Evolutionary conservation across 1,140 invertebrate genomes (phyloP).

Genomic region (Sycobia sp.): DNA sequence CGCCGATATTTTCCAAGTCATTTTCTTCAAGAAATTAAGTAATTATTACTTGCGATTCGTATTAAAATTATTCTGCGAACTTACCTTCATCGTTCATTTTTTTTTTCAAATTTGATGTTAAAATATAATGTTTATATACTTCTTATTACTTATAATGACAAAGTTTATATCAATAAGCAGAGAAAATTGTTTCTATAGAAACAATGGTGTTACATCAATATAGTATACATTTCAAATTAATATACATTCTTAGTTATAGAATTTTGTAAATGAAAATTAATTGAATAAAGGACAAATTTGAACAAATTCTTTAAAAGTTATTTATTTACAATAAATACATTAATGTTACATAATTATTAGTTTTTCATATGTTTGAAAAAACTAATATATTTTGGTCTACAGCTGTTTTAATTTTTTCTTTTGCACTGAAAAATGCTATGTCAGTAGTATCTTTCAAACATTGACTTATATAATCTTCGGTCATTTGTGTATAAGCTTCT

Average conservation of each 20-base stretch:
- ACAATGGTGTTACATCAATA: conserved; percentile 17
- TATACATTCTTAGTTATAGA: background rate
- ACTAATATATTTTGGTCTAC: background rate
- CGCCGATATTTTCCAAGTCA: background rate
- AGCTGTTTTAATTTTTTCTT: conserved; percentile 29
- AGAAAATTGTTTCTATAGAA: conserved; percentile 26
- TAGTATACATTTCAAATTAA: background rate
- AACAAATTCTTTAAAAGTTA: background rate
- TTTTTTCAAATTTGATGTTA: too few relatives aligned
- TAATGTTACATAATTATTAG: background rate
- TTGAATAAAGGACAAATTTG: background rate
- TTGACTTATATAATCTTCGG: conserved; percentile 50
- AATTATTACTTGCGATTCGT: background rate
- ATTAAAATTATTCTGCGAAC: background rate
- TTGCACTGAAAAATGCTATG: conserved; percentile 50
- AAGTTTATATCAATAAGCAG: conserved; percentile 2
- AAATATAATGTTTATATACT: too few relatives aligned
- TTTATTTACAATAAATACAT: conserved; percentile 16
- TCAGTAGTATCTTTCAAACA: conserved; percentile 56
- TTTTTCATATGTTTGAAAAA: background rate
- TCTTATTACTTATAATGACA: background rate
- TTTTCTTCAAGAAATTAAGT: background rate
- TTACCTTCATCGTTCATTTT: conserved; percentile 14
- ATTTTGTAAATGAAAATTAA: background rate
- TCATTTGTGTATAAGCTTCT: conserved; percentile 55